Conservation (phyloP, 2,797 vertebrate genomes). For the Ctenosaura bakeri region DNA sequence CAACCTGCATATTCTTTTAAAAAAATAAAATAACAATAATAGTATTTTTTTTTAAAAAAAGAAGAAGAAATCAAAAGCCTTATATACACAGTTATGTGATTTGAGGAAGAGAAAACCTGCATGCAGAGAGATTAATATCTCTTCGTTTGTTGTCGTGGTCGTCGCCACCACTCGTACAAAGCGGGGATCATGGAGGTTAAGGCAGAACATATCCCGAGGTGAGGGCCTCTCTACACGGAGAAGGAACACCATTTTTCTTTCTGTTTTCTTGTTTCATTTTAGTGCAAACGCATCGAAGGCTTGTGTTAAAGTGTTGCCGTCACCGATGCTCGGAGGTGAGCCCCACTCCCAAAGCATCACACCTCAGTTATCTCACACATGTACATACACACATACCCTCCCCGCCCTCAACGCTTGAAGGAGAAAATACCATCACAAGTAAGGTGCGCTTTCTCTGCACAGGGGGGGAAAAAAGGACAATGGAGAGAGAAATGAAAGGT, state of each 20-base stretch:
- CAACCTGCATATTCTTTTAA: constrained; percentile 65
- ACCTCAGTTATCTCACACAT: not conserved
- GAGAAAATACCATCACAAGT: not conserved
- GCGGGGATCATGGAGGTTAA: constrained; percentile 64
- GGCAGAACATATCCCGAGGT: constrained; percentile 57
- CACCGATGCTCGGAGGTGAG: constrained; percentile 2
- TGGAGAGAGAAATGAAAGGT: not conserved
- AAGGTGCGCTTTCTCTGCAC: constrained; percentile 25
- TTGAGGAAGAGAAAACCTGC: constrained; percentile 9
- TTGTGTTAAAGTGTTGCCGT: constrained; percentile 70
- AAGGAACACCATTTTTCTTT: not conserved
- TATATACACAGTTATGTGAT: constrained; percentile 73
- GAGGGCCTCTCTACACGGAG: not conserved
- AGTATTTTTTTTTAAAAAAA: constrained; percentile 7
- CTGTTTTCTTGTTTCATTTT: constrained; percentile 34
- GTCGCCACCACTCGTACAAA: constrained; percentile 29
- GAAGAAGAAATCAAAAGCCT: constrained; percentile 57
- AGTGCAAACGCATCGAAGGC: constrained; percentile 74
- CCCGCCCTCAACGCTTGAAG: not conserved
- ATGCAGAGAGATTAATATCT: not conserved
- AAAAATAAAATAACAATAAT: constrained; percentile 67
- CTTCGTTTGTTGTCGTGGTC: not conserved
- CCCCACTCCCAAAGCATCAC: not conserved
- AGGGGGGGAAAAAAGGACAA: not conserved
- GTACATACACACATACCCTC: not conserved